Evolutionary conservation across 2,797 vertebrate species (phyloP).

Genomic region (Sciaenops ocellatus): DNA sequence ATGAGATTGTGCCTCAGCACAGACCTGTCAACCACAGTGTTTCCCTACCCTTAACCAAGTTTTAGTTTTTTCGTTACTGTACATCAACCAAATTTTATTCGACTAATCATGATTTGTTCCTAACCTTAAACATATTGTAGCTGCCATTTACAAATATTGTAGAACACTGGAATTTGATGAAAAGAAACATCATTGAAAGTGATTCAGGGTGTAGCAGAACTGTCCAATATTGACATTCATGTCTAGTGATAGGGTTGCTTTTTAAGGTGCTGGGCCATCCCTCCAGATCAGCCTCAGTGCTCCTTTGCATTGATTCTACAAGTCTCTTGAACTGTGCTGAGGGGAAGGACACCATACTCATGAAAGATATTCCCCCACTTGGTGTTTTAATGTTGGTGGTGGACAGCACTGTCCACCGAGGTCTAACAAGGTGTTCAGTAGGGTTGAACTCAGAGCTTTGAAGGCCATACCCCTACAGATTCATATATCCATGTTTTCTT

Average conservation of each 20-base stretch:
- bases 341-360: not conserved
- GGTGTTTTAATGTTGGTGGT: not conserved
- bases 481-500: not conserved
- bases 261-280: not conserved
- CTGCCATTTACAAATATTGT: not conserved
- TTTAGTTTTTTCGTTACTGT: not conserved
- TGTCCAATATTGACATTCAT: not conserved
- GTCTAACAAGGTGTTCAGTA: not conserved
- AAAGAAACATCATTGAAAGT: too few species aligned
- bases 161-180: not conserved
- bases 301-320: not conserved
- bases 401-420: too few species aligned
- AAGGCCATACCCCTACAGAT: not conserved
- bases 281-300: too few species aligned
- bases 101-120: not conserved
- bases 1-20: not conserved
- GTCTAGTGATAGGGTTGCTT: not conserved
- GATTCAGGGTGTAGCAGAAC: too few species aligned
- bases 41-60: not conserved
- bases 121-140: not conserved
- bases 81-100: not conserved
- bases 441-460: not conserved
- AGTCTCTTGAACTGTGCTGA: not conserved
- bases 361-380: not conserved
- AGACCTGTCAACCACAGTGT: not conserved